Percentiles rank a stretch among this genome's conserved stretches.
Conservation (phyloP, 2,888 invertebrate species). For the Perizoma affinitatum region DNA sequence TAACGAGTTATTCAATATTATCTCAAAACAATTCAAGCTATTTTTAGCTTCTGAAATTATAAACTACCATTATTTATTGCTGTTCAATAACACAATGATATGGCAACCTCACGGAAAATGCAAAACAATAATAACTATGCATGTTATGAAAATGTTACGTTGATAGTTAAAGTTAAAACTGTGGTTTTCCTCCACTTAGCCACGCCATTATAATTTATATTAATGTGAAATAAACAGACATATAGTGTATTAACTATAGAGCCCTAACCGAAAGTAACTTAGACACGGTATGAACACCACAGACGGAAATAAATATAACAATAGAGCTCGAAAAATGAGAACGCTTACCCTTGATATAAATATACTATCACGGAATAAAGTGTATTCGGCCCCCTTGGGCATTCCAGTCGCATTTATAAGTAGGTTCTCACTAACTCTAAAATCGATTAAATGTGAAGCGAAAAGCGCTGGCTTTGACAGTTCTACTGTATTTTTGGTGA, state of each 20-base stretch:
- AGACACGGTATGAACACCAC: not conserved
- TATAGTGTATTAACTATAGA: not conserved
- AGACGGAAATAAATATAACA: not conserved
- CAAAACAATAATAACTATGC: conserved; percentile 9
- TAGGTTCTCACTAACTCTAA: conserved; percentile 1
- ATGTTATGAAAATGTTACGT: conserved; percentile 23
- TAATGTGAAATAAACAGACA: conserved; percentile 15
- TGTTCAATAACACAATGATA: conserved; percentile 11
- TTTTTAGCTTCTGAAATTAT: no score
- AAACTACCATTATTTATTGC: no score
- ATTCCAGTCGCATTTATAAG: not conserved
- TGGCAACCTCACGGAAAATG: conserved; percentile 16
- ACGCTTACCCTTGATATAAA: conserved; percentile 17
- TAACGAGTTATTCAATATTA: no score
- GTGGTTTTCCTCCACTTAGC: conserved; percentile 44
- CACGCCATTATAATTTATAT: conserved; percentile 30
- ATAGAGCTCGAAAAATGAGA: conserved; percentile 5
- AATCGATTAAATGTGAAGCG: conserved; percentile 7
- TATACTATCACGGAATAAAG: conserved; percentile 17
- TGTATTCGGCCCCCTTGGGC: conserved; percentile 5
- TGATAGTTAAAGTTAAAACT: conserved; percentile 23
- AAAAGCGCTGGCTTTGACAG: no score
- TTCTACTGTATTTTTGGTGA: not conserved
- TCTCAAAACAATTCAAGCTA: no score
- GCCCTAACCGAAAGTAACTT: not conserved